phyloP scores from a whole-genome alignment of 2,888 invertebrate species.

The Ophraella communa region DNA sequence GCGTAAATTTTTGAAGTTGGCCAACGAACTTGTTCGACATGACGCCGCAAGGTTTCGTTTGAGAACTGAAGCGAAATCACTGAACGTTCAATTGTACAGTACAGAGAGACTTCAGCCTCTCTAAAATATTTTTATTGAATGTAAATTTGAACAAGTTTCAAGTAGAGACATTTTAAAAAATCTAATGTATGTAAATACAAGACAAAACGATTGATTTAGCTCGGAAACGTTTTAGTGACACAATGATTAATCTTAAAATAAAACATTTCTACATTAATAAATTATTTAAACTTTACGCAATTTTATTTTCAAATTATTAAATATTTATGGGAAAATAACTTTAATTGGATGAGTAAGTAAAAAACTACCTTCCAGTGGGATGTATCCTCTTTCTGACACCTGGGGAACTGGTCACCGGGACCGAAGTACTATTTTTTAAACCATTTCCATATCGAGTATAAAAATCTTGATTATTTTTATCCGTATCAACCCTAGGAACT shows the following conservation, averaged over 20 bases:
- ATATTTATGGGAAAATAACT: too few relatives aligned
- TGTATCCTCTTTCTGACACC: conserved; percentile 54
- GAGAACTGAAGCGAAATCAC: not conserved
- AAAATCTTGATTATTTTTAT: not conserved
- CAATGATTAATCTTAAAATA: too few relatives aligned
- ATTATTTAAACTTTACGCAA: too few relatives aligned
- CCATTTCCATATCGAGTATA: not conserved
- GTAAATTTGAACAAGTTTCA: not conserved
- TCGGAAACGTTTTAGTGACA: too few relatives aligned
- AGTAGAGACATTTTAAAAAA: too few relatives aligned
- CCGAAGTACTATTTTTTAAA: conserved; percentile 31
- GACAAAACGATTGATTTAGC: too few relatives aligned
- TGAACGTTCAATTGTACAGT: not conserved
- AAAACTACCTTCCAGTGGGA: conserved; percentile 54
- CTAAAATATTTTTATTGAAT: not conserved
- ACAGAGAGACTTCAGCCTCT: not conserved
- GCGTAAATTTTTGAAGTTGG: not conserved
- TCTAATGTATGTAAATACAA: too few relatives aligned
- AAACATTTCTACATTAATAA: too few relatives aligned
- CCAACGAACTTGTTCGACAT: not conserved
- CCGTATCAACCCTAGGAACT: not conserved
- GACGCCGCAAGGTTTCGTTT: not conserved
- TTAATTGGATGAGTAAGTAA: too few relatives aligned
- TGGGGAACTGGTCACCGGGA: conserved; percentile 51
- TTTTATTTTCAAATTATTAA: too few relatives aligned